Percentiles rank a stretch among this genome's conserved stretches.
These are phyloP conservation scores for Polia nebulosa DNA, from an alignment of 2,888 invertebrate species.

Conservation along the genomic window DNA sequence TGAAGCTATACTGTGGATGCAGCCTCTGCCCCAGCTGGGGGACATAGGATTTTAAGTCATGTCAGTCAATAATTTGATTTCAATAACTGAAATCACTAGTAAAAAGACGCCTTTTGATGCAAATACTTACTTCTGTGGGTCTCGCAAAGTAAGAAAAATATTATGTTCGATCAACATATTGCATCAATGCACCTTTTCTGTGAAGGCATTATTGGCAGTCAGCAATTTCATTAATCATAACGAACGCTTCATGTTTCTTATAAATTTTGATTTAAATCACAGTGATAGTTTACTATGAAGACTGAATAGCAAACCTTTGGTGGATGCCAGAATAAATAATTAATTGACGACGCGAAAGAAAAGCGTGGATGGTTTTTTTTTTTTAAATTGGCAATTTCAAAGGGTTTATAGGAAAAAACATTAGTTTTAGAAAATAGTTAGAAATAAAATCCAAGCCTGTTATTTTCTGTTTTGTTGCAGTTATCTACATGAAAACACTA, in stretches of 20 bases:
- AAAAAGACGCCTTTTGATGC: neutral
- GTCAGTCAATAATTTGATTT: no score
- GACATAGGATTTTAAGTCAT: no score
- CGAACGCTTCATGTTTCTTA: neutral
- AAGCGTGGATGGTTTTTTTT: no score
- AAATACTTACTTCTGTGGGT: neutral
- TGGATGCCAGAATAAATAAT: constrained; percentile 3
- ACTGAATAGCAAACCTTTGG: neutral
- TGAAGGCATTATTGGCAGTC: neutral
- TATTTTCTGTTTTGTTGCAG: no score
- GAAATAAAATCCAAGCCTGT: neutral
- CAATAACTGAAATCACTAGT: neutral
- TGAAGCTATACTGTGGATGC: no score
- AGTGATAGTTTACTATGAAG: neutral
- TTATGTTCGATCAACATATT: no score
- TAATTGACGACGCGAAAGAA: neutral
- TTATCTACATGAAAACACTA: no score
- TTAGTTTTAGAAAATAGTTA: neutral
- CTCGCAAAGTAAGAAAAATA: neutral
- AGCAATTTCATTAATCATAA: neutral
- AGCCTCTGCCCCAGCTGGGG: no score
- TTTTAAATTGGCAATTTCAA: no score
- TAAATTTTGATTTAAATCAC: neutral
- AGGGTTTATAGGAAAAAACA: neutral
- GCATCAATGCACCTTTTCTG: neutral